Conservation (phyloP, 2,797 vertebrate genomes). For the Halcyon chelicuti region DNA sequence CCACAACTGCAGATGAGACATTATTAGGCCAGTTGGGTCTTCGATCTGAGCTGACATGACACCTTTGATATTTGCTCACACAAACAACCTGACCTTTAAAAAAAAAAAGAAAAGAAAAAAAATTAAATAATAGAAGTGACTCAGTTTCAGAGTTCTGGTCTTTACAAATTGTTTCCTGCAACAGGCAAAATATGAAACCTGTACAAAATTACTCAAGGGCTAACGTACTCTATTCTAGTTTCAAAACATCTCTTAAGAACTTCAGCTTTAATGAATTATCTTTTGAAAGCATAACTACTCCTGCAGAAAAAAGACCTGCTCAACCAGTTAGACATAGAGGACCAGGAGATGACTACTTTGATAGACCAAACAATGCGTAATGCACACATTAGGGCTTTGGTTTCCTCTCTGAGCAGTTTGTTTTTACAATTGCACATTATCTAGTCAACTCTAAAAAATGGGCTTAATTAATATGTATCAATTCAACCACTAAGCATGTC, state of each 20-base stretch:
- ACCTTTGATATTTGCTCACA: slow-evolving; percentile 64
- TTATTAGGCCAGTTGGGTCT: background rate
- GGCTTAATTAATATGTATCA: slow-evolving; percentile 43
- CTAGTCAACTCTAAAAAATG: slow-evolving; percentile 34
- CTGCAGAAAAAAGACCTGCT: slow-evolving; percentile 42
- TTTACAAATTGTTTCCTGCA: slow-evolving; percentile 18
- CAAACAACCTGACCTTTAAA: slow-evolving; percentile 66
- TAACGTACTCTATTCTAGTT: slow-evolving; percentile 8
- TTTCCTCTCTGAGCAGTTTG: slow-evolving; percentile 35
- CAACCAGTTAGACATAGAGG: slow-evolving; percentile 46
- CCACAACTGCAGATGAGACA: background rate
- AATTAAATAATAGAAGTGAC: background rate
- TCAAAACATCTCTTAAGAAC: slow-evolving; percentile 18
- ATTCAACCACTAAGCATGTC: background rate
- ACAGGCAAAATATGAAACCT: slow-evolving; percentile 30
- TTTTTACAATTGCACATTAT: slow-evolving; percentile 31
- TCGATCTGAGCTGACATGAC: background rate
- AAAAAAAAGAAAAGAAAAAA: background rate
- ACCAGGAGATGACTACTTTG: background rate
- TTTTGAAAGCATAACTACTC: slow-evolving; percentile 37
- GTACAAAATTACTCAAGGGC: slow-evolving; percentile 30
- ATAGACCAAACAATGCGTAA: slow-evolving; percentile 21
- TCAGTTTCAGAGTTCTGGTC: slow-evolving; percentile 27
- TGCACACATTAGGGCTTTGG: background rate
- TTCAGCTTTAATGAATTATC: slow-evolving; percentile 36